These are phyloP conservation scores for Alosa alosa DNA, from an alignment of 2,113 vertebrate genomes.

Conservation along the genomic window DNA sequence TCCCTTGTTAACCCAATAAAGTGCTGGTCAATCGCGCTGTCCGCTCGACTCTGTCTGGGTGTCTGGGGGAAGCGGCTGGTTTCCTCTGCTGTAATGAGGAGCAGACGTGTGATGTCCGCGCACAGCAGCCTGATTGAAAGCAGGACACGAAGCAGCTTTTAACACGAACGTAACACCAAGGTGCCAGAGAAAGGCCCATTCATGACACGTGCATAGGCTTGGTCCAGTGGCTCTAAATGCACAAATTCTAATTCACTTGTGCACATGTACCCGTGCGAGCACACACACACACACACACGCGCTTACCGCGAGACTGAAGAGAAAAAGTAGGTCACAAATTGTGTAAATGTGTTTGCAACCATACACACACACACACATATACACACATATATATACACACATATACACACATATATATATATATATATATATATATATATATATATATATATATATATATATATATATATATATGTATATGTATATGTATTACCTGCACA, in stretches of 20 bases:
- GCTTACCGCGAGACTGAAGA: too few relatives aligned
- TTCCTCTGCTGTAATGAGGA: background rate
- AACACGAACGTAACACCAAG: background rate
- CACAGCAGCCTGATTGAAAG: constrained; percentile 18
- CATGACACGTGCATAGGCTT: background rate
- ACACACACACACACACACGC: too few relatives aligned
- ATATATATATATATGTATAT: too few relatives aligned
- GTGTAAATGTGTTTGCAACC: too few relatives aligned
- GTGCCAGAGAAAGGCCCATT: background rate
- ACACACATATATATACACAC: background rate
- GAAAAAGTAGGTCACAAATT: too few relatives aligned
- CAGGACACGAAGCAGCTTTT: background rate
- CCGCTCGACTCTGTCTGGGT: background rate
- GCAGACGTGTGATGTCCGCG: background rate
- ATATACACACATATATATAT: too few relatives aligned
- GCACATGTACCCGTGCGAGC: too few relatives aligned
- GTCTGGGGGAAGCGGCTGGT: background rate
- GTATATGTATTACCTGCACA: too few relatives aligned
- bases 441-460: too few relatives aligned
- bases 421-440: too few relatives aligned
- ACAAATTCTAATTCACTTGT: background rate
- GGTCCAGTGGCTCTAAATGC: background rate
- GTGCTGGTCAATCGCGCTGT: background rate
- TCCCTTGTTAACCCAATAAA: background rate
- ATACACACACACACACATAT: background rate